Percentiles rank a stretch among this genome's conserved stretches.
Conservation (phyloP, 1,140 invertebrate species). For the Rhagoletis zephyria region DNA sequence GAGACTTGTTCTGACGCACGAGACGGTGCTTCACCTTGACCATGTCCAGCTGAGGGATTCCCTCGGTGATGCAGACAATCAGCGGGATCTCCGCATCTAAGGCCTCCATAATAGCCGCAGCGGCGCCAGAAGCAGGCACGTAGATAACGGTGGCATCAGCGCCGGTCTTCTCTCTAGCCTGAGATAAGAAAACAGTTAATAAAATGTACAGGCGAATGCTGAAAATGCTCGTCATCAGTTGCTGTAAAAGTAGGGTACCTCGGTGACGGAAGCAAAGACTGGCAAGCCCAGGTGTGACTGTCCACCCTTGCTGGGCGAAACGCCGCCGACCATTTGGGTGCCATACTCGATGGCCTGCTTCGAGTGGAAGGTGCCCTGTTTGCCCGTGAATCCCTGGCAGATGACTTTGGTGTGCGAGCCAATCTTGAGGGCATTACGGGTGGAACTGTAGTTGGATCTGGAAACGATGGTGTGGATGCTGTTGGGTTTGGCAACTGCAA, state of each 20-base stretch:
- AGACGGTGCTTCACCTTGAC: conserved; percentile 94
- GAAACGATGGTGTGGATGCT: no score
- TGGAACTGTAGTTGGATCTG: no score
- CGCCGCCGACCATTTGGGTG: conserved; percentile 96
- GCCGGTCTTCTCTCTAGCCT: conserved; percentile 84
- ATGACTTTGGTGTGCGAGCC: no score
- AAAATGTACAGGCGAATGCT: no score
- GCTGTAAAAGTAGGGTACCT: neutral
- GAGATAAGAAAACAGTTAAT: no score
- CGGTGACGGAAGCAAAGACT: conserved; percentile 84
- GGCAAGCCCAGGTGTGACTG: conserved; percentile 93
- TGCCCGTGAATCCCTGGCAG: conserved; percentile 96
- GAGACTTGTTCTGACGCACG: conserved; percentile 89
- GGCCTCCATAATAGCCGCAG: conserved; percentile 94
- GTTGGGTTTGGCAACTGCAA: no score
- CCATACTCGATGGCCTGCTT: conserved; percentile 99
- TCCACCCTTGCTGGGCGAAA: conserved; percentile 97
- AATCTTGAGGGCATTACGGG: no score
- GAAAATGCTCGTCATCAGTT: no score
- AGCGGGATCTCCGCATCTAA: conserved; percentile 97
- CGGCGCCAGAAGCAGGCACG: conserved; percentile 95
- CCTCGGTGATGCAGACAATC: conserved; percentile 99
- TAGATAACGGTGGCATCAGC: conserved; percentile 96
- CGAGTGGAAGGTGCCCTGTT: conserved; percentile 94
- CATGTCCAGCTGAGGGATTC: conserved; percentile 99